These are phyloP conservation scores for Drosophila nr. fundita DNA, from an alignment of 2,888 invertebrate genomes.

Conservation along the genomic window DNA sequence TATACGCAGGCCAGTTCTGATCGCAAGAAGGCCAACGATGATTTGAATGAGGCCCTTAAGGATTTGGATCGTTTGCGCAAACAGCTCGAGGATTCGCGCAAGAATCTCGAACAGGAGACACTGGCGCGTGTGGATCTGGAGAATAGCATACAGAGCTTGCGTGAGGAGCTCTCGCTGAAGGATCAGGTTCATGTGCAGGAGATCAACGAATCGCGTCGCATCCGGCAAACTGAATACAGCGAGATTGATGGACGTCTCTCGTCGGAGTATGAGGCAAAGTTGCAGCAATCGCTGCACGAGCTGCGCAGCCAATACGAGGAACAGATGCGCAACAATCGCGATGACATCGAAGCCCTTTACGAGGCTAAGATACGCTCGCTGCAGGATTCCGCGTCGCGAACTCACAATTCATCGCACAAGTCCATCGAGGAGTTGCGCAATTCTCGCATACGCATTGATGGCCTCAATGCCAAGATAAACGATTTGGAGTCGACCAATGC, in stretches of 20 bases:
- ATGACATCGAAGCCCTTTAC: constrained; percentile 92
- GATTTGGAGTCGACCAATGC: constrained; percentile 92
- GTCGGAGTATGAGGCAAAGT: constrained; percentile 96
- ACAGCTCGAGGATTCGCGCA: constrained; percentile 92
- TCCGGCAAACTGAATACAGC: constrained; percentile 95
- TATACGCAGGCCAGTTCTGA: constrained; percentile 91
- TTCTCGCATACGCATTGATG: constrained; percentile 91
- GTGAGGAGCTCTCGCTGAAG: constrained; percentile 96
- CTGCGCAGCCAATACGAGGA: constrained; percentile 96
- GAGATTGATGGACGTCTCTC: constrained; percentile 96
- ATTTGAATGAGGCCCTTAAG: constrained; percentile 91
- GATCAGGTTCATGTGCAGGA: constrained; percentile 94
- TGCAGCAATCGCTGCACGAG: constrained; percentile 95
- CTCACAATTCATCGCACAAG: constrained; percentile 89
- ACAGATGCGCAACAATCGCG: constrained; percentile 94
- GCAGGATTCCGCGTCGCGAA: constrained; percentile 89
- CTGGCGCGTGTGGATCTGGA: constrained; percentile 96
- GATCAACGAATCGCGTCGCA: constrained; percentile 91
- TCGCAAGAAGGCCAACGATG: constrained; percentile 91
- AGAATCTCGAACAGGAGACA: constrained; percentile 96
- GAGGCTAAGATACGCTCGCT: constrained; percentile 90
- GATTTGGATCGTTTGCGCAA: constrained; percentile 91
- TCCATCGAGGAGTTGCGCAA: constrained; percentile 93
- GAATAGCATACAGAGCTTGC: constrained; percentile 95
- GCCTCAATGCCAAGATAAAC: constrained; percentile 89